Percentiles rank a stretch among this genome's conserved stretches.
phyloP scores from a whole-genome alignment of 2,797 vertebrate genomes.

The Malacoraja senta region DNA sequence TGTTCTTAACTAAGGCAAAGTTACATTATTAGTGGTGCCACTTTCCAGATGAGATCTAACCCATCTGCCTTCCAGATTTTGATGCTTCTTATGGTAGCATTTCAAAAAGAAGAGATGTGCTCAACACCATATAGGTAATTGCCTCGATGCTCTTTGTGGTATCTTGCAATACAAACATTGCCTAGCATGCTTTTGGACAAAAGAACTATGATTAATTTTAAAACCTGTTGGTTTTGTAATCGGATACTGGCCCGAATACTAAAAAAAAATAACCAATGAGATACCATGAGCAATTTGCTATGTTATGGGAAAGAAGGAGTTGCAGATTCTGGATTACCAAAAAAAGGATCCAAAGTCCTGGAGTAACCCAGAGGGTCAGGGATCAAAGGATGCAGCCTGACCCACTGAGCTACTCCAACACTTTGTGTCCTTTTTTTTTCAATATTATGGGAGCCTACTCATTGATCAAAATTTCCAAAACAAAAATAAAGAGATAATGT shows the following conservation, averaged over 20 bases:
- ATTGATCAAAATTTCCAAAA: not conserved
- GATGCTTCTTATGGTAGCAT: not conserved
- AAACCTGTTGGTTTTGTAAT: not conserved
- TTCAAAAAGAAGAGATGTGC: not conserved
- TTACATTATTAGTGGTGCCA: not conserved
- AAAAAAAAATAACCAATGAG: not conserved
- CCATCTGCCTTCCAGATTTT: not conserved
- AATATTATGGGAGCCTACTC: not conserved
- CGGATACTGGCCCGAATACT: not conserved
- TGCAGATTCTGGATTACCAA: too few species aligned
- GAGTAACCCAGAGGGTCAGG: too few species aligned
- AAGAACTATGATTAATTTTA: not conserved
- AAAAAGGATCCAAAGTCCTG: too few species aligned
- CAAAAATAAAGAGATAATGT: not conserved
- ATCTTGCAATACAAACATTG: not conserved
- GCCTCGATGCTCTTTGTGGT: not conserved
- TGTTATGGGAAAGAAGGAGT: not conserved
- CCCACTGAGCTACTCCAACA: too few species aligned
- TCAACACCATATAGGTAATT: not conserved
- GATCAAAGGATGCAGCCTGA: too few species aligned
- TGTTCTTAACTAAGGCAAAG: not conserved
- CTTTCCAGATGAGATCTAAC: not conserved
- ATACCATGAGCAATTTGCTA: not conserved
- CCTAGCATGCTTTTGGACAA: not conserved
- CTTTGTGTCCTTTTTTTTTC: not conserved